These are phyloP conservation scores for Cataglyphis livida DNA, from an alignment of 2,888 invertebrate genomes.

Conservation along the genomic window DNA sequence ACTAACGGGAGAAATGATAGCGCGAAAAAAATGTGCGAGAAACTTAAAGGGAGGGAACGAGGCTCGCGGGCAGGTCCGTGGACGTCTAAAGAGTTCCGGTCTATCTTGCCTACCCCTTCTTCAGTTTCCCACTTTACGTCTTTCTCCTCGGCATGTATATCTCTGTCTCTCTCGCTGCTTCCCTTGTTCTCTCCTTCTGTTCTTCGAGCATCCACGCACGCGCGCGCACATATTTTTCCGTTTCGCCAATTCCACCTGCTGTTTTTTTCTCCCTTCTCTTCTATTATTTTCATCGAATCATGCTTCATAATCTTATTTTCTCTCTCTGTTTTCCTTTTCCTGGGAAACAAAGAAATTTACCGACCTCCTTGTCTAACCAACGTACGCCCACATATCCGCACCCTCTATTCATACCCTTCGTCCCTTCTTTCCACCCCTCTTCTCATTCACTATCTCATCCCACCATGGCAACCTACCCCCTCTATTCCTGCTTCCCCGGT, in stretches of 20 bases:
- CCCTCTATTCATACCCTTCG: not conserved
- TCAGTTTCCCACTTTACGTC: constrained; percentile 28
- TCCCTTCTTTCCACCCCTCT: not conserved
- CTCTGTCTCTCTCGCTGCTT: not conserved
- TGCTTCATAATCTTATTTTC: not conserved
- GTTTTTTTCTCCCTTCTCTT: not conserved
- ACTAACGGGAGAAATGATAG: constrained; percentile 50
- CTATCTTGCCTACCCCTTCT: constrained; percentile 45
- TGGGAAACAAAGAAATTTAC: not conserved
- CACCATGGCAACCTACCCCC: not conserved
- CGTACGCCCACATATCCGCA: constrained; percentile 34
- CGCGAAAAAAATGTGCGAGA: constrained; percentile 52
- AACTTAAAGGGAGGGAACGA: constrained; percentile 66
- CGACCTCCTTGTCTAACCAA: not conserved
- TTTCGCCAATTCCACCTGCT: constrained; percentile 7
- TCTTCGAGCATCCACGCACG: constrained; percentile 23
- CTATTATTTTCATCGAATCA: not conserved
- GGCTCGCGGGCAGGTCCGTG: constrained; percentile 45
- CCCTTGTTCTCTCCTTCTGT: constrained; percentile 19
- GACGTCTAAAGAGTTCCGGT: constrained; percentile 51
- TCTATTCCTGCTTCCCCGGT: not conserved
- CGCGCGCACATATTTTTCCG: constrained; percentile 20
- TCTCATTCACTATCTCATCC: constrained; percentile 36
- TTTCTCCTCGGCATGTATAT: constrained; percentile 18
- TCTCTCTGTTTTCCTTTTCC: not conserved